Conservation (phyloP, 1,140 invertebrate species). For the Drosophila kepulauana region DNA sequence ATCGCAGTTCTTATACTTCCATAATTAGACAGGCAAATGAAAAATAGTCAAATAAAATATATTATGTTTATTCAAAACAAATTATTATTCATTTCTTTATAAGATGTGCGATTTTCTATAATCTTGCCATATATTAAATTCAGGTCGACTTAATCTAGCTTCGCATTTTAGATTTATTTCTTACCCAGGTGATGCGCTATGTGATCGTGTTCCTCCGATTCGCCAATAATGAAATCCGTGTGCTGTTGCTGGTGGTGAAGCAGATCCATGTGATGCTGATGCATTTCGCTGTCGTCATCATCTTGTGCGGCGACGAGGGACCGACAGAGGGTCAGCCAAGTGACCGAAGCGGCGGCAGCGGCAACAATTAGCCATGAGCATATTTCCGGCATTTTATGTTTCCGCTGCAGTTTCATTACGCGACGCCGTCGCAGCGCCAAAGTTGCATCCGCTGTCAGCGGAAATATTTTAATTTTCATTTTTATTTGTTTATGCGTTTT, state of each 20-base stretch:
- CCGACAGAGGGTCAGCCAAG: constrained; percentile 59
- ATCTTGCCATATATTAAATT: too few relatives aligned
- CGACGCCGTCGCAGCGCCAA: constrained; percentile 39
- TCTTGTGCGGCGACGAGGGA: constrained; percentile 55
- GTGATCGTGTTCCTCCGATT: constrained; percentile 79
- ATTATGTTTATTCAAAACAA: too few relatives aligned
- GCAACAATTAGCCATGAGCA: constrained; percentile 83
- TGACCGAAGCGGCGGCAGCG: constrained; percentile 55
- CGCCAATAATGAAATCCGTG: constrained; percentile 69
- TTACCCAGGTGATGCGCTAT: constrained; percentile 82
- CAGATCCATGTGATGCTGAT: constrained; percentile 65
- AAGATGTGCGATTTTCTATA: too few relatives aligned
- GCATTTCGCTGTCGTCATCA: constrained; percentile 59
- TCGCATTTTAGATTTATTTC: constrained; percentile 1
- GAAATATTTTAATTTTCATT: constrained; percentile 82
- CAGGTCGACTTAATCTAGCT: too few relatives aligned
- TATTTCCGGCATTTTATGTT: constrained; percentile 83
- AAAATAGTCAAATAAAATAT: too few relatives aligned
- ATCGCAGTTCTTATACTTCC: too few relatives aligned
- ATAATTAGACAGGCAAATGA: too few relatives aligned
- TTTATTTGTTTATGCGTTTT: constrained; percentile 63
- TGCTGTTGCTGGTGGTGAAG: constrained; percentile 63
- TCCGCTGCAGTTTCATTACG: constrained; percentile 75
- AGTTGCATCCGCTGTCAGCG: constrained; percentile 70
- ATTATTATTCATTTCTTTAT: too few relatives aligned